Conservation (phyloP, 1,140 invertebrate genomes). For the Fopius arisanus region DNA sequence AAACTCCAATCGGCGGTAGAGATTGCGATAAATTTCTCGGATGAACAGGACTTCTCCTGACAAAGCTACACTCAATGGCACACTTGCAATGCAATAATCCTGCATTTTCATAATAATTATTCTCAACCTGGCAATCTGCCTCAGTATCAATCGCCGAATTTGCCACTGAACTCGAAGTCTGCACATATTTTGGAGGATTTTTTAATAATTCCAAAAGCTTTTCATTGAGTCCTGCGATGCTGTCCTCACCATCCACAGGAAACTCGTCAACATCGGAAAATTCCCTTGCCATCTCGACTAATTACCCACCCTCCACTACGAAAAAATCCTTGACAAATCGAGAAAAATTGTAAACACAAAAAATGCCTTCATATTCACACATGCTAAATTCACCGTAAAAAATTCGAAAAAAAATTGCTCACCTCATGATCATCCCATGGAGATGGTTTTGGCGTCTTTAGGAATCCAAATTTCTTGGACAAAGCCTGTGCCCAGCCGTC, state of each 20-base stretch:
- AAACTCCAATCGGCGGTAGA: slow-evolving; percentile 82
- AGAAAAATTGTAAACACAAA: too few relatives aligned
- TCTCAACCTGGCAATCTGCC: slow-evolving; percentile 41
- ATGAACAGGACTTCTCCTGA: slow-evolving; percentile 44
- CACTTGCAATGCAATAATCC: slow-evolving; percentile 41
- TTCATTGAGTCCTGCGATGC: slow-evolving; percentile 52
- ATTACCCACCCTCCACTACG: not conserved
- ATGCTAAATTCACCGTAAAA: too few relatives aligned
- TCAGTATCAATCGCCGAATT: slow-evolving; percentile 42
- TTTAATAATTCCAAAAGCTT: slow-evolving; percentile 50
- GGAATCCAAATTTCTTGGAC: not conserved
- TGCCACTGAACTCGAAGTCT: slow-evolving; percentile 38
- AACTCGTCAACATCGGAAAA: not conserved
- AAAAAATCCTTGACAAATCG: not conserved
- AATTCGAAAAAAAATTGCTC: not conserved
- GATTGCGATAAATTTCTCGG: slow-evolving; percentile 48
- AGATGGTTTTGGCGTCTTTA: not conserved
- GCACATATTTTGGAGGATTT: slow-evolving; percentile 32
- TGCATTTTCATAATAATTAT: slow-evolving; percentile 18
- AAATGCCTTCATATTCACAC: too few relatives aligned
- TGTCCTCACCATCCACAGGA: slow-evolving; percentile 44
- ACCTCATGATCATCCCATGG: not conserved
- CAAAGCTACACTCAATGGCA: slow-evolving; percentile 40
- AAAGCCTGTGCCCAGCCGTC: not conserved
- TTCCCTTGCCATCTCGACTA: not conserved